Evolutionary conservation across 2,113 vertebrate species (phyloP), one percentile per base, ranked within the genome.

Genomic region (Protomyctophum bolini): DNA sequence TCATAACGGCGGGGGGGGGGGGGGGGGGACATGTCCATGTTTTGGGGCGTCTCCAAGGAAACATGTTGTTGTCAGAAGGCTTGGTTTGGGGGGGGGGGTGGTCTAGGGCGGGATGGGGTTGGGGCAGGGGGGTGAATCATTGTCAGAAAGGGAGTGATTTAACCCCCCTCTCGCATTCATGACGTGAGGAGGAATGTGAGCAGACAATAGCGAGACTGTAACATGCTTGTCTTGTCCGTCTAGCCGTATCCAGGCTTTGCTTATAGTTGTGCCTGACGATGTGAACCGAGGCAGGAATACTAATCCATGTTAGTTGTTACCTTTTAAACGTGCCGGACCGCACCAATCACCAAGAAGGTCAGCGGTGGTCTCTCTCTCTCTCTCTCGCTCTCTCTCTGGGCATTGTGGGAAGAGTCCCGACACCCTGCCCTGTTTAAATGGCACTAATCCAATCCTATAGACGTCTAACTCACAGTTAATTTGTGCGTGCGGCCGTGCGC

Each of bases 291-390:
- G 73, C 77, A 68, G 76, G 76, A 87, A 89, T 90, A 81, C 88
- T 84, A 86, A 90, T 91, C 74, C 46, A 85, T 89, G 69, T 70
- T 60, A 3, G 72, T 90, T 89, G 72, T 90, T 89, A 89, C 82
- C 81, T 88, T 54, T 84, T 79, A 81, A 86, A 86, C 46, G 59
- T 82, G 49, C 4, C 6, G 55, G 74, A 21, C 75, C 69, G 73
- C 62, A 70, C 80, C 89, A 86, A 86, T 90, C 84, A 73, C 48
- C 59, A 80, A 75, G 76, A 90, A 91, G 87, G 91, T 89, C 87
- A 87, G 72, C 10, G 0, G 41, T 78, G 81, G 83, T 86, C 73
- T 75, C 63, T 0, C 79, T 83, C 80, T 10, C 21, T 21, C 21
- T 21, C 21, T 21, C 21, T 86, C 73, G 73, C 63, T 0, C 79